These are phyloP conservation scores for Sphecodes monilicornis DNA, from an alignment of 2,888 invertebrate species.

Conservation along the genomic window DNA sequence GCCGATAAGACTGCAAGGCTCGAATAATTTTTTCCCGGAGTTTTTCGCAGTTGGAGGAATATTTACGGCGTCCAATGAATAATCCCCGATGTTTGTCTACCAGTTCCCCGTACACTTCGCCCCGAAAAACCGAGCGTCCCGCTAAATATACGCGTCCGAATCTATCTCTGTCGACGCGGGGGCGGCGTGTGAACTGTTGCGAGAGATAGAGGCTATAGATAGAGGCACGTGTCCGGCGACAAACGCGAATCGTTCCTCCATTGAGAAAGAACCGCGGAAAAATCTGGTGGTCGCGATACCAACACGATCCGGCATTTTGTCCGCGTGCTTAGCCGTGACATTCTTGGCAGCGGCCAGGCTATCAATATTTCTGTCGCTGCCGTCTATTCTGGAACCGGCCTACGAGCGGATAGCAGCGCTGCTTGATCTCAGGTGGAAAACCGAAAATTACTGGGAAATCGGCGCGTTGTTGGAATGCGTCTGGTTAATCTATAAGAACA, in stretches of 20 bases:
- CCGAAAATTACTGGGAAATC: background rate
- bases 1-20: background rate
- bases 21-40: background rate
- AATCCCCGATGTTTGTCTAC: background rate
- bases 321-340: slow-evolving; percentile 49
- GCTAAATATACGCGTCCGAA: slow-evolving; percentile 52
- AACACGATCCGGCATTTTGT: slow-evolving; percentile 7
- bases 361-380: slow-evolving; percentile 51
- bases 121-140: slow-evolving; percentile 3
- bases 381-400: slow-evolving; percentile 33
- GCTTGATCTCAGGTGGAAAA: slow-evolving; percentile 12
- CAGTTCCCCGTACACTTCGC: background rate
- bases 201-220: slow-evolving; percentile 27
- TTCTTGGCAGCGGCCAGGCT: slow-evolving; percentile 42
- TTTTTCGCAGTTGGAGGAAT: background rate
- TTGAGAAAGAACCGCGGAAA: slow-evolving; percentile 30
- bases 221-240: slow-evolving; percentile 33
- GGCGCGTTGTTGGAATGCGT: background rate
- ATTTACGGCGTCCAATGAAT: slow-evolving; percentile 4
- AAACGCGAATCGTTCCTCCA: slow-evolving; percentile 12
- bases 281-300: background rate
- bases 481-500: no score
- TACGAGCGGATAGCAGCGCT: background rate
- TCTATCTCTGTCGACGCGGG: slow-evolving; percentile 38
- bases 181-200: background rate